Evolutionary conservation across 2,888 invertebrate genomes (phyloP).

Genomic region (Eilema depressum): DNA sequence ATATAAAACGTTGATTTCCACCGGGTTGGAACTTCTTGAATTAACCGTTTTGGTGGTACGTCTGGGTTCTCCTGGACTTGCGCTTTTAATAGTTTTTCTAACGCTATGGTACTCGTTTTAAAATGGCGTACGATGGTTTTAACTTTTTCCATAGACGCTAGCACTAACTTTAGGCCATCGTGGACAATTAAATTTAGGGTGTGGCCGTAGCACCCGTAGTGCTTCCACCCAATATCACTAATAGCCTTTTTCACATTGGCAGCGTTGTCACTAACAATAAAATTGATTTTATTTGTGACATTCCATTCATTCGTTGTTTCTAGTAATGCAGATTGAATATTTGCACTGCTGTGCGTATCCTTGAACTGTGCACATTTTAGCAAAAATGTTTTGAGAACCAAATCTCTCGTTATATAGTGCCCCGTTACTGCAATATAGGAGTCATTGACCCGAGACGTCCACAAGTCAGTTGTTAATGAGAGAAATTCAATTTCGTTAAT

Average conservation of each 20-base stretch:
- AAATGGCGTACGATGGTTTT: too few species aligned
- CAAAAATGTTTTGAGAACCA: conserved; percentile 2
- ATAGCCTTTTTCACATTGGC: conserved; percentile 23
- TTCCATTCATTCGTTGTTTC: neutral
- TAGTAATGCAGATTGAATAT: neutral
- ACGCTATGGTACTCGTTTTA: too few species aligned
- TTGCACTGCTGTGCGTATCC: conserved; percentile 7
- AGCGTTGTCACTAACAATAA: conserved; percentile 27
- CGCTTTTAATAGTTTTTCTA: too few species aligned
- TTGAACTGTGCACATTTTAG: conserved; percentile 5
- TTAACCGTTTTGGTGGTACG: too few species aligned
- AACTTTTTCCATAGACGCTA: too few species aligned
- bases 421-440: conserved; percentile 6
- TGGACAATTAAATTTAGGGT: too few species aligned
- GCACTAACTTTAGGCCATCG: too few species aligned
- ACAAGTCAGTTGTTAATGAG: conserved; percentile 8
- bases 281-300: conserved; percentile 15
- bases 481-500: neutral
- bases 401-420: neutral
- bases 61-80: too few species aligned
- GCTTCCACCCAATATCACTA: conserved; percentile 34
- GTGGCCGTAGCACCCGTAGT: conserved; percentile 39
- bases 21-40: too few species aligned
- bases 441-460: conserved; percentile 8
- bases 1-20: too few species aligned